These are phyloP conservation scores for Himantopus leucocephalus DNA, from an alignment of 2,113 vertebrate genomes.

Conservation along the genomic window DNA sequence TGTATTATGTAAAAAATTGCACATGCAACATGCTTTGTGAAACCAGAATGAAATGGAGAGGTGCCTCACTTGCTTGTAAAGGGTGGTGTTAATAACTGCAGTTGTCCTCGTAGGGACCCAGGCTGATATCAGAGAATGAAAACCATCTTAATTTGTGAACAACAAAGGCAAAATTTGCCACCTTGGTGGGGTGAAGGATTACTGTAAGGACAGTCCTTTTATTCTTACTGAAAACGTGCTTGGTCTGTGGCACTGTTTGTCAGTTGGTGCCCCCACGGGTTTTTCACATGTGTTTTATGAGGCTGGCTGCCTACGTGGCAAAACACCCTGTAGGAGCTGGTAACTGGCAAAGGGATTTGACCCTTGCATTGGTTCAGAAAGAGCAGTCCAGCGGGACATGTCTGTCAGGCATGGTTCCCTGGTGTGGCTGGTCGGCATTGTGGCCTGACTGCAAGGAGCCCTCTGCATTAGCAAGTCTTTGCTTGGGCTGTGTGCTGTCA, in stretches of 20 bases:
- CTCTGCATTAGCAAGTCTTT: neutral
- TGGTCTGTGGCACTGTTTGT: neutral
- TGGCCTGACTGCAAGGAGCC: neutral
- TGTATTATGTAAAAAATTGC: neutral
- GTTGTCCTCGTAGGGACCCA: neutral
- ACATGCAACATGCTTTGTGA: neutral
- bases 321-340: neutral
- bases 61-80: neutral
- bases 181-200: neutral
- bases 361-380: neutral
- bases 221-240: neutral
- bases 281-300: neutral
- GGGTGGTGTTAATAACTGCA: neutral
- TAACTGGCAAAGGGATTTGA: neutral
- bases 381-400: too few species aligned
- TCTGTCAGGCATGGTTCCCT: too few species aligned
- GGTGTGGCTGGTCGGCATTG: accelerated
- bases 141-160: neutral
- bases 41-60: neutral
- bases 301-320: neutral
- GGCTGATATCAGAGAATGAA: neutral
- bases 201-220: neutral
- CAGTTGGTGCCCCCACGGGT: neutral
- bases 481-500: neutral
- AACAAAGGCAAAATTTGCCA: neutral